Evolutionary conservation across 2,888 invertebrate genomes (phyloP).

Genomic region (Homarus gammarus): DNA sequence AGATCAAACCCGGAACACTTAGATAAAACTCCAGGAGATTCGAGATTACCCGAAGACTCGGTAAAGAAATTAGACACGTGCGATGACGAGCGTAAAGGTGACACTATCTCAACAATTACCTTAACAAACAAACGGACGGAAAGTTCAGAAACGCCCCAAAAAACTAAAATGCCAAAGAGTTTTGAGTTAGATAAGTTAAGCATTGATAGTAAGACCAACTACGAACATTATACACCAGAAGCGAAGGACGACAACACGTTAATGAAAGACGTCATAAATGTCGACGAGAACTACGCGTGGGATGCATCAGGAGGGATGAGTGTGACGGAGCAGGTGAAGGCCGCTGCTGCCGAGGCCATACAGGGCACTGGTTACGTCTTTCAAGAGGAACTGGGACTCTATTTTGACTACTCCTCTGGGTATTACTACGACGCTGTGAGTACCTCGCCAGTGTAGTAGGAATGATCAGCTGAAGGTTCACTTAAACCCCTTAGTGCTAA

Average conservation of each 20-base stretch:
- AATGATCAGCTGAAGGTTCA: no score
- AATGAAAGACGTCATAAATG: background rate
- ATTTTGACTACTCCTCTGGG: slow-evolving; percentile 70
- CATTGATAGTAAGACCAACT: background rate
- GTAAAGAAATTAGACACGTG: background rate
- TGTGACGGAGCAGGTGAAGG: slow-evolving; percentile 43
- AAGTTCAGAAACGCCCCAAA: background rate
- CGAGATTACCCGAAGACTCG: background rate
- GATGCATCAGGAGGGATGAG: slow-evolving; percentile 25
- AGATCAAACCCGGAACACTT: background rate
- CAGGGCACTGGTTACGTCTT: slow-evolving; percentile 72
- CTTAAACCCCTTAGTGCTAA: no score
- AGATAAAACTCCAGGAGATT: background rate
- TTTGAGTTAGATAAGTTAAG: background rate
- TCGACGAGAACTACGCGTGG: background rate
- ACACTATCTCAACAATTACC: background rate
- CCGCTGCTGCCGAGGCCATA: slow-evolving; percentile 73
- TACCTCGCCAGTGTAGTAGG: no score
- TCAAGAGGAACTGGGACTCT: slow-evolving; percentile 71
- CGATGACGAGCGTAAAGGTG: background rate
- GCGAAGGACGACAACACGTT: background rate
- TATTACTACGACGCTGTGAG: slow-evolving; percentile 74
- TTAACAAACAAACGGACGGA: background rate
- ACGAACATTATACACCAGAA: background rate
- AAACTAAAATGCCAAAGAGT: background rate